Evolutionary conservation across 2,113 vertebrate genomes (phyloP).

Genomic region (Platanista minor): DNA sequence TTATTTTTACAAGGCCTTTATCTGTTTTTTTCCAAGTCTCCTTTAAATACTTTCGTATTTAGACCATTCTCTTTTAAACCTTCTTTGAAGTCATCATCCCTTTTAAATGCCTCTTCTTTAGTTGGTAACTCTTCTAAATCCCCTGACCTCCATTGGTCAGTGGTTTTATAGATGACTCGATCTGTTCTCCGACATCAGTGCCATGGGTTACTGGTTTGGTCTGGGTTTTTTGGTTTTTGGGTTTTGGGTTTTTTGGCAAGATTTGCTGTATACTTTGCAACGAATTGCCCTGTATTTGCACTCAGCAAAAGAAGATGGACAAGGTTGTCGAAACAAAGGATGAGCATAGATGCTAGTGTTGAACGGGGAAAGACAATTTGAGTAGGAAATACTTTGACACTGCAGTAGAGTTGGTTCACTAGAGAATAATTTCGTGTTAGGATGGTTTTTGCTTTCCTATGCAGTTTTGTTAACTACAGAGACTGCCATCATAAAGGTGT

Average conservation of each 20-base stretch:
- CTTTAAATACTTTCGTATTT: not conserved
- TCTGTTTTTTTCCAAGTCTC: not conserved
- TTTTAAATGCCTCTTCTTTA: not conserved
- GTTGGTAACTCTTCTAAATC: not conserved
- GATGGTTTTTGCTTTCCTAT: not conserved
- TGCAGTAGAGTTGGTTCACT: not conserved
- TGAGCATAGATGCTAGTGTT: not conserved
- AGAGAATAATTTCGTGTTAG: not conserved
- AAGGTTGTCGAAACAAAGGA: not conserved
- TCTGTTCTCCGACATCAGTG: not conserved
- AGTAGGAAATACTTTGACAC: not conserved
- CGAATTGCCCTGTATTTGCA: not conserved
- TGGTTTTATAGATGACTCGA: not conserved
- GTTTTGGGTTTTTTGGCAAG: not conserved
- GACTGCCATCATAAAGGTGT: not conserved
- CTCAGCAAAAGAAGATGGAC: not conserved
- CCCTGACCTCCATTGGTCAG: not conserved
- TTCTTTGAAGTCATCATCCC: not conserved
- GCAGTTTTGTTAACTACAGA: not conserved
- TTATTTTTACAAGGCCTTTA: not conserved
- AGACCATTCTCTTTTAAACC: not conserved
- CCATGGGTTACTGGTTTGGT: not conserved
- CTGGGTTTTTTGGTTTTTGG: not conserved
- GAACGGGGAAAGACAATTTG: not conserved
- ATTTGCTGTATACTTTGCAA: not conserved